Conservation (phyloP, 2,797 vertebrate species). For the Strix occidentalis region DNA sequence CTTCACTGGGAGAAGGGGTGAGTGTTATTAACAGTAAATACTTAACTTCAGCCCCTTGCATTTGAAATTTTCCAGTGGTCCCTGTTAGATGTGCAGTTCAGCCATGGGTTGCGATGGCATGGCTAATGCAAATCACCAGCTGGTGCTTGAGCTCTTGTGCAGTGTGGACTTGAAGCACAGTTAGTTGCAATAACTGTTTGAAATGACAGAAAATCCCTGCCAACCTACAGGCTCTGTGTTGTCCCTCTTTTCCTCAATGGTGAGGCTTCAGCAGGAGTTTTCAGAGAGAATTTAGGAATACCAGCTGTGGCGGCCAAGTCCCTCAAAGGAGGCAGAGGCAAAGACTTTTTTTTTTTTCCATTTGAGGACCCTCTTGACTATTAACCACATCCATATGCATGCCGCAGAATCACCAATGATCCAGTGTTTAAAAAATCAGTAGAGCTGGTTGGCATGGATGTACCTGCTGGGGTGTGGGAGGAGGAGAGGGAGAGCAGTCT, state of each 20-base stretch:
- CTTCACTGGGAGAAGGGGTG: neutral
- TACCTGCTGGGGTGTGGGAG: neutral
- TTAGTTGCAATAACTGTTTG: neutral
- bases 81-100: neutral
- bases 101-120: neutral
- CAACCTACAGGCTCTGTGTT: neutral
- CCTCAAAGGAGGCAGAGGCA: neutral
- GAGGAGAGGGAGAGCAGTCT: neutral
- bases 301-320: neutral
- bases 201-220: neutral
- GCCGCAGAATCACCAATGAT: neutral
- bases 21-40: neutral
- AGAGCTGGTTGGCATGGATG: neutral
- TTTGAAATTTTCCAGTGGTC: neutral
- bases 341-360: neutral
- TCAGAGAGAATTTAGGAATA: neutral
- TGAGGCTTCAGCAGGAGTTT: neutral
- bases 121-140: accelerated
- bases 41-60: neutral
- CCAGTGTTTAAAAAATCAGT: neutral
- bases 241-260: neutral
- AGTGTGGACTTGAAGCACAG: neutral
- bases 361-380: neutral
- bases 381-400: neutral
- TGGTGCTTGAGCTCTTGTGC: neutral